These are phyloP conservation scores for Meloidogyne hapla DNA, from an alignment of 1,140 invertebrate genomes.

Conservation along the genomic window DNA sequence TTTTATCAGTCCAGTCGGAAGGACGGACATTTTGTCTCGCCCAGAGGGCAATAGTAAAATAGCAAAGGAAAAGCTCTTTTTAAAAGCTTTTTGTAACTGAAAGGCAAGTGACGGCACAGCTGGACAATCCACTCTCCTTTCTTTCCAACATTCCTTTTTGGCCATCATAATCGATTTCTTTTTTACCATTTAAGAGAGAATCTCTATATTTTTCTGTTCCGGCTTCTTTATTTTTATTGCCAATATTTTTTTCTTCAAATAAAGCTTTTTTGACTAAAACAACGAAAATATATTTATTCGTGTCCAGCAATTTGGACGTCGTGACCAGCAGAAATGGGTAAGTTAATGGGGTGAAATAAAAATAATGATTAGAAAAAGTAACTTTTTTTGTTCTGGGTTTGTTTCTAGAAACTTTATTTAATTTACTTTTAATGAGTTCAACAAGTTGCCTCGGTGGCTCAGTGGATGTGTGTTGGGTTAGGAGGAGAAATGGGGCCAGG, in stretches of 20 bases:
- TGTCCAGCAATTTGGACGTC: background rate
- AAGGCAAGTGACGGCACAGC: background rate
- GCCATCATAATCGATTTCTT: slow-evolving; percentile 1
- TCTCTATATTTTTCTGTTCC: background rate
- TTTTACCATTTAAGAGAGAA: background rate
- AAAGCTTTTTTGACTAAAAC: background rate
- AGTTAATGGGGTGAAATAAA: background rate
- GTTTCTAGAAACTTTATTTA: too few relatives aligned
- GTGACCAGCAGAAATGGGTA: background rate
- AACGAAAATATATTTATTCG: background rate
- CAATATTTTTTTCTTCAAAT: background rate
- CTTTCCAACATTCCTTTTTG: background rate
- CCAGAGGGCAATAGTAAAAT: slow-evolving; percentile 1
- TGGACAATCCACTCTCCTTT: background rate
- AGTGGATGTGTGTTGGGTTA: too few relatives aligned
- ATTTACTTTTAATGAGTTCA: too few relatives aligned
- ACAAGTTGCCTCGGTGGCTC: too few relatives aligned
- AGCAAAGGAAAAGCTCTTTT: slow-evolving; percentile 1
- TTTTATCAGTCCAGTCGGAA: background rate
- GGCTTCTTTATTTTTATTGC: background rate
- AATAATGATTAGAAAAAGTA: background rate
- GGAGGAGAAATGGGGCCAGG: too few relatives aligned
- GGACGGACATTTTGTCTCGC: background rate
- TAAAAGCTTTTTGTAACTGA: background rate
- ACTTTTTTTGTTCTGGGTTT: too few relatives aligned